phyloP scores from a whole-genome alignment of 1,140 invertebrate genomes.

The Nilaparvata lugens region DNA sequence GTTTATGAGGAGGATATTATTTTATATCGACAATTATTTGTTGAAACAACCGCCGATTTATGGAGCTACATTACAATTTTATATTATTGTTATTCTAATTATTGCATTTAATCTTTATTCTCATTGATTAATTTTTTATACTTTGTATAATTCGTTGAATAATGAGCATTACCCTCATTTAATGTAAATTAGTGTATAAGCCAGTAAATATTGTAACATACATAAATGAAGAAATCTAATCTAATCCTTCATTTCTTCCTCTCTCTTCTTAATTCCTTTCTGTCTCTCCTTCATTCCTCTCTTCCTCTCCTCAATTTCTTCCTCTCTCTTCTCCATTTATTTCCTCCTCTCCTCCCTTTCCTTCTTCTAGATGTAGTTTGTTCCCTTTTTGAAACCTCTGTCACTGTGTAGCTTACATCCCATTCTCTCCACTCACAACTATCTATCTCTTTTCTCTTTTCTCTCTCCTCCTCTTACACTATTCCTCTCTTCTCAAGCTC shows the following conservation, averaged over 20 bases:
- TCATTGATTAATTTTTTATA: no score
- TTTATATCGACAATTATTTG: no score
- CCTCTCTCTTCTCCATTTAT: not conserved
- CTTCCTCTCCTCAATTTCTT: constrained; percentile 3
- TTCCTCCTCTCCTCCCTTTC: not conserved
- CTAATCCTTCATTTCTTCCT: not conserved
- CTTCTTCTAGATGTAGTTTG: not conserved
- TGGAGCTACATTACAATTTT: no score
- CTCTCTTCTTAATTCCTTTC: not conserved
- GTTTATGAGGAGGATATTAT: no score
- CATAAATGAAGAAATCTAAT: no score
- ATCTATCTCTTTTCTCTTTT: not conserved
- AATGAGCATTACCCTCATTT: no score
- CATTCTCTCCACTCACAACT: not conserved
- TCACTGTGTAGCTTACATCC: not conserved
- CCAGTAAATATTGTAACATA: no score
- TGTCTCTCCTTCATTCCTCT: not conserved
- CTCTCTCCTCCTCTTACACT: not conserved
- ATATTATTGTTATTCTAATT: no score
- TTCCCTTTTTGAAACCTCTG: not conserved
- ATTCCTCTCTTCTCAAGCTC: not conserved
- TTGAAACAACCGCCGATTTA: no score
- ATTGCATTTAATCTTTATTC: no score
- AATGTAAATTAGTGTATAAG: no score
- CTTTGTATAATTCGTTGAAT: no score